These are phyloP conservation scores for Sinocyclocheilus anshuiensis DNA, from an alignment of 2,113 vertebrate species.

Conservation along the genomic window DNA sequence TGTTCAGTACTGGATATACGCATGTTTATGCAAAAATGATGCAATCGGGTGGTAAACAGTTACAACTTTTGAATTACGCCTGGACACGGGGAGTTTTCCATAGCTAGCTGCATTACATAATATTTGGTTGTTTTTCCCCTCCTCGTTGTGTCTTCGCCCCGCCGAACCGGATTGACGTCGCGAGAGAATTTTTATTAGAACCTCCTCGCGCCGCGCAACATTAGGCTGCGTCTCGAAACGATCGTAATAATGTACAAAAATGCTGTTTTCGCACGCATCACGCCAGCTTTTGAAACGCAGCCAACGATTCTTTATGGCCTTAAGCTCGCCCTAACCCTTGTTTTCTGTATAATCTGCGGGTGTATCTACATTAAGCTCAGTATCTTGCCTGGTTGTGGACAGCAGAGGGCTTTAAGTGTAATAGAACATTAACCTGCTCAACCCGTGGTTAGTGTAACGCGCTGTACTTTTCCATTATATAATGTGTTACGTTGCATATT, in stretches of 20 bases:
- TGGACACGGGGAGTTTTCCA: constrained; percentile 46
- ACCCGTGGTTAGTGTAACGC: constrained; percentile 50
- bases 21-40: constrained; percentile 6
- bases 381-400: not conserved
- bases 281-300: not conserved
- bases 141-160: not conserved
- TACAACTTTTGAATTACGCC: constrained; percentile 14
- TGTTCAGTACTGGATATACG: not conserved
- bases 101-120: constrained; percentile 59
- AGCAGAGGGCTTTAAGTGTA: constrained; percentile 13
- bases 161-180: not conserved
- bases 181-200: not conserved
- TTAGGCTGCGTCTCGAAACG: not conserved
- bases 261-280: not conserved
- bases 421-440: constrained; percentile 41
- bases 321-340: not conserved
- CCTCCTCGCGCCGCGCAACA: not conserved
- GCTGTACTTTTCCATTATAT: constrained; percentile 60
- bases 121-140: constrained; percentile 30
- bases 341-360: constrained; percentile 8
- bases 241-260: not conserved
- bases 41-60: constrained; percentile 30
- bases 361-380: constrained; percentile 15
- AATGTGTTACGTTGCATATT: constrained; percentile 47
- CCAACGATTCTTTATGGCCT: not conserved